phyloP scores from a whole-genome alignment of 2,113 vertebrate genomes.

The Rhineura floridana region DNA sequence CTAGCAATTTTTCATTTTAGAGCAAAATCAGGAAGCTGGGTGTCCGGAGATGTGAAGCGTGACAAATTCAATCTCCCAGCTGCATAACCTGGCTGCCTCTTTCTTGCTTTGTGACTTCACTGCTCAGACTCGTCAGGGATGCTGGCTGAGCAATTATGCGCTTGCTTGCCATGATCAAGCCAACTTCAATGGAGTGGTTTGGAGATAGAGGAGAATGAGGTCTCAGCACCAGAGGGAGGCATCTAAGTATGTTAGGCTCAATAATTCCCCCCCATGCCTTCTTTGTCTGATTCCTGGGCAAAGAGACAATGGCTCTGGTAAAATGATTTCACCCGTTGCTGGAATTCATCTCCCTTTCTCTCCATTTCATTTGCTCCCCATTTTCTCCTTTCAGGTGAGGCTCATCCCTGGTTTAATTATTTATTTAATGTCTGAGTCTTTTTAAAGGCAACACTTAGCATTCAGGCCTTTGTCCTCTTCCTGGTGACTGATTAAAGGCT shows the following conservation, averaged over 20 bases:
- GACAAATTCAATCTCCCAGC: constrained; percentile 2
- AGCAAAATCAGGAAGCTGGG: not conserved
- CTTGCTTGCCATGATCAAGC: not conserved
- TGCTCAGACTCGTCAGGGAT: constrained; percentile 11
- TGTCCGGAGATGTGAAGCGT: constrained; percentile 7
- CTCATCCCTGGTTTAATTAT: constrained; percentile 8
- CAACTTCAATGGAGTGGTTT: not conserved
- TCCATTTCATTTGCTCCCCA: not conserved
- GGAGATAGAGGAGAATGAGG: not conserved
- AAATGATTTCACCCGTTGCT: not conserved
- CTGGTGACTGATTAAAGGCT: not conserved
- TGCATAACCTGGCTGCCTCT: not conserved
- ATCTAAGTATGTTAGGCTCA: not conserved
- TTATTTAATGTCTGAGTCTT: not conserved
- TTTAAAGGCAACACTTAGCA: constrained; percentile 33
- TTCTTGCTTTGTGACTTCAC: constrained; percentile 3
- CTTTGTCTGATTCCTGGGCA: constrained; percentile 46
- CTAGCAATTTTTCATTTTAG: not conserved
- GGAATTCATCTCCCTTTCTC: not conserved
- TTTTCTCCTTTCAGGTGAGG: constrained; percentile 8
- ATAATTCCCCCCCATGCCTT: not conserved
- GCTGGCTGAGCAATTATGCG: constrained; percentile 36
- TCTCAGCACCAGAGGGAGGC: constrained; percentile 23
- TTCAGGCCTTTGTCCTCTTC: constrained; percentile 11
- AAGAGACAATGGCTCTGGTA: constrained; percentile 33